These are phyloP conservation scores for Lucilia cuprina DNA, from an alignment of 1,140 invertebrate species.

Conservation along the genomic window DNA sequence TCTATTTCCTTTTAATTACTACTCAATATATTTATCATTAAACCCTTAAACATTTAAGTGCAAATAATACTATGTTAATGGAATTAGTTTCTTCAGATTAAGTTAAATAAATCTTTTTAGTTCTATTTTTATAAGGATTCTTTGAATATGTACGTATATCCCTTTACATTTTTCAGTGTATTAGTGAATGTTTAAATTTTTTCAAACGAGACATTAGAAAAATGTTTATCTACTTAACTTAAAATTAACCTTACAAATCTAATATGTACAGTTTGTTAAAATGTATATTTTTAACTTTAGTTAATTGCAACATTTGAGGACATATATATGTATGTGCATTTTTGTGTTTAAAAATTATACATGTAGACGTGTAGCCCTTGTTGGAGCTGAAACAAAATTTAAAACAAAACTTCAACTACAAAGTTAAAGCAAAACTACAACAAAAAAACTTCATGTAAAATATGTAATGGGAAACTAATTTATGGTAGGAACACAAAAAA, in stretches of 20 bases:
- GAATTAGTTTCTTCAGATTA: not conserved
- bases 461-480: slow-evolving; percentile 2
- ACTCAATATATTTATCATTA: too few species aligned
- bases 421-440: not conserved
- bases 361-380: not conserved
- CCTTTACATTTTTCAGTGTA: not conserved
- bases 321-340: not conserved
- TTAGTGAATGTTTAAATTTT: not conserved
- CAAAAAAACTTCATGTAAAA: not conserved
- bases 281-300: not conserved
- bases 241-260: not conserved
- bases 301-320: not conserved
- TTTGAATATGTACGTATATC: too few species aligned
- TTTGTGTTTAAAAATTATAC: not conserved
- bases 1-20: too few species aligned
- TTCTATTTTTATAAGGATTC: not conserved
- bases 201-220: not conserved
- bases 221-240: not conserved
- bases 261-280: not conserved
- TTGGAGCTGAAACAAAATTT: not conserved
- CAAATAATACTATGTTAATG: too few species aligned
- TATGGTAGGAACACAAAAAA: not conserved
- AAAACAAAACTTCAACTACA: not conserved
- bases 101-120: not conserved
- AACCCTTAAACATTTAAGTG: too few species aligned